Evolutionary conservation across 2,797 vertebrate species (phyloP), one percentile per base, ranked within the genome.

Genomic region (Pseudochaenichthys georgianus): DNA sequence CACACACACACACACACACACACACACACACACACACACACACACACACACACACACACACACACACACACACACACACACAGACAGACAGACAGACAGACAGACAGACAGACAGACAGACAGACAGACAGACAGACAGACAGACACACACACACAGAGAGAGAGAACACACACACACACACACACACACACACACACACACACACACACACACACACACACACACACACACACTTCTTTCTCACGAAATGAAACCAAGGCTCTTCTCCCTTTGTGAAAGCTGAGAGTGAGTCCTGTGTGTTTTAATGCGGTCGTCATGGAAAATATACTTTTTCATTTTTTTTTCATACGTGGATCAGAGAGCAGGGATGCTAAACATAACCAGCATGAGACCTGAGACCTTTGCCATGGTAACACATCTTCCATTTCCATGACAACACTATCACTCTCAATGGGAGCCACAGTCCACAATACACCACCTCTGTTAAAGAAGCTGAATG

Each of bases 301-400:
- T 78, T 82, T 75, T 10, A 58, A 53, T 47, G 46, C 7, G 17
- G 84, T 84, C 80, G 81, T 66, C 76, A 83, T 84, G 72, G 77
- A 69, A 75, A 28, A 76, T 48, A 69, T 68, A 45, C 12, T 51
- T 74, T 1, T 8, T 28, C 3, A 2, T 23, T 23, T 23, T 28
- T 28, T 28, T 75, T 76, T 70, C 55, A 62, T n/a, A 50, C 51
- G 69, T 38, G 11, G 50, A 55, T 62, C 17, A 58, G 38, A 23
- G 19, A 48, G 48, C 31, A 50, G 64, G 71, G 61, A 77, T 68
- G 53, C n/a, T 73, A 69, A 75, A 60, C 64, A 66, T 52, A 62
- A 41, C 10, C 42, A 50, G 19, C 2, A 2, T 55, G 21, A 38
- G 34, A 38, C 34, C 34, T 31, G 57, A 41, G 45, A 9, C 1